These are phyloP conservation scores for Tuberolachnus salignus DNA, from an alignment of 2,888 invertebrate genomes.

Conservation along the genomic window DNA sequence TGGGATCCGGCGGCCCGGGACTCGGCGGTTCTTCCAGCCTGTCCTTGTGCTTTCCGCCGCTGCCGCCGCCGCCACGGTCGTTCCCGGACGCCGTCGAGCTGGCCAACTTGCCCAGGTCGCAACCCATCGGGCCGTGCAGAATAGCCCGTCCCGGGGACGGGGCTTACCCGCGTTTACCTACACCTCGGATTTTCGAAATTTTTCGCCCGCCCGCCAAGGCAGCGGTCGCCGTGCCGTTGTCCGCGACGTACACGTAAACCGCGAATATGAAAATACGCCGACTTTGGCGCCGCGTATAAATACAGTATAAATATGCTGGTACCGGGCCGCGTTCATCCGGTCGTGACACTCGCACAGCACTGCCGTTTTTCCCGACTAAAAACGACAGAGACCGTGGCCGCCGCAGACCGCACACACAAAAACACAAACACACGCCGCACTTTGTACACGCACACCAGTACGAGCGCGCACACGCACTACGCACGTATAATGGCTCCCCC, in stretches of 20 bases:
- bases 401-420: slow-evolving; percentile 8
- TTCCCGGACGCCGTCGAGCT: slow-evolving; percentile 64
- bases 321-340: slow-evolving; percentile 32
- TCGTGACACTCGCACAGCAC: slow-evolving; percentile 46
- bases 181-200: no score
- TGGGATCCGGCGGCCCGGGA: slow-evolving; percentile 75
- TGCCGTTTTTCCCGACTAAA: slow-evolving; percentile 21
- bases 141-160: slow-evolving; percentile 12
- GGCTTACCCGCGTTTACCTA: background rate
- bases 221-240: background rate
- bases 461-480: slow-evolving; percentile 41
- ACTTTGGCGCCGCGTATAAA: slow-evolving; percentile 2
- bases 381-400: slow-evolving; percentile 31
- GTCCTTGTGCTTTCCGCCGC: slow-evolving; percentile 58
- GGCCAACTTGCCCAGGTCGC: slow-evolving; percentile 78
- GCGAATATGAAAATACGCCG: background rate
- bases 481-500: background rate
- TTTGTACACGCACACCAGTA: background rate
- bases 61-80: slow-evolving; percentile 62
- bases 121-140: slow-evolving; percentile 68
- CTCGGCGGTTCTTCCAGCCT: slow-evolving; percentile 67
- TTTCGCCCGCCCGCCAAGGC: background rate
- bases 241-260: background rate
- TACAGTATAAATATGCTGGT: slow-evolving; percentile 60
- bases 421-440: background rate